Conservation (phyloP, 1,140 invertebrate genomes). For the Magallana angulata region DNA sequence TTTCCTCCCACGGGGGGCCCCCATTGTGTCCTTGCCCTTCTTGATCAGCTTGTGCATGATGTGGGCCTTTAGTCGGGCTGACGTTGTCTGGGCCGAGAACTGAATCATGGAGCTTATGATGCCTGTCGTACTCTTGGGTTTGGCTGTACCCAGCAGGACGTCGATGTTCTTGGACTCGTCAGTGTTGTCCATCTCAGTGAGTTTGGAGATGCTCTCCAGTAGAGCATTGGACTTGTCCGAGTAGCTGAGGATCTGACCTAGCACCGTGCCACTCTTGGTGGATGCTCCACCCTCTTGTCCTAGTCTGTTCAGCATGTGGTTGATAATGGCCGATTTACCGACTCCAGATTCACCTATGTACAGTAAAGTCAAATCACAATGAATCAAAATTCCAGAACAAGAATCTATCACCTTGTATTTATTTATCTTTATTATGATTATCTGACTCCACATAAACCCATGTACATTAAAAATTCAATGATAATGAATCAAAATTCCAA, state of each 20-base stretch:
- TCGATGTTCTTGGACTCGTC: conserved; percentile 59
- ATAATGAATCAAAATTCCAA: no score
- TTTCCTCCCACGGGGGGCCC: conserved; percentile 77
- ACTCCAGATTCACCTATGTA: conserved; percentile 78
- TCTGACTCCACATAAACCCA: no score
- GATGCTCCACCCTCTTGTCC: conserved; percentile 74
- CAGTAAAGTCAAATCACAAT: neutral
- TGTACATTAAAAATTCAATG: no score
- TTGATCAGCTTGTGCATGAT: conserved; percentile 79
- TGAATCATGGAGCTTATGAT: conserved; percentile 75
- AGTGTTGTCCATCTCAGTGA: conserved; percentile 68
- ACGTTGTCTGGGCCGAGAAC: conserved; percentile 77
- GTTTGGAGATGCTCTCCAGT: conserved; percentile 74
- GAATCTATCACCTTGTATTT: no score
- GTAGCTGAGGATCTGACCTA: conserved; percentile 75
- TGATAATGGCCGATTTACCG: conserved; percentile 78
- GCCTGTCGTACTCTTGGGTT: conserved; percentile 66
- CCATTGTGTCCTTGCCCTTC: conserved; percentile 75
- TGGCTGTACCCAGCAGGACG: conserved; percentile 61
- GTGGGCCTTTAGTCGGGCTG: conserved; percentile 72
- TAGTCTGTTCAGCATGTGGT: conserved; percentile 74
- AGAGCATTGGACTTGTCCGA: conserved; percentile 74
- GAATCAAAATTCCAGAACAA: no score
- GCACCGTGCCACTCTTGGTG: conserved; percentile 71
- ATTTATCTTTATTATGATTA: no score